Evolutionary conservation across 2,888 invertebrate genomes (phyloP), one percentile per base, ranked within the genome.

Genomic region (Caenorhabditis auriculariae): DNA sequence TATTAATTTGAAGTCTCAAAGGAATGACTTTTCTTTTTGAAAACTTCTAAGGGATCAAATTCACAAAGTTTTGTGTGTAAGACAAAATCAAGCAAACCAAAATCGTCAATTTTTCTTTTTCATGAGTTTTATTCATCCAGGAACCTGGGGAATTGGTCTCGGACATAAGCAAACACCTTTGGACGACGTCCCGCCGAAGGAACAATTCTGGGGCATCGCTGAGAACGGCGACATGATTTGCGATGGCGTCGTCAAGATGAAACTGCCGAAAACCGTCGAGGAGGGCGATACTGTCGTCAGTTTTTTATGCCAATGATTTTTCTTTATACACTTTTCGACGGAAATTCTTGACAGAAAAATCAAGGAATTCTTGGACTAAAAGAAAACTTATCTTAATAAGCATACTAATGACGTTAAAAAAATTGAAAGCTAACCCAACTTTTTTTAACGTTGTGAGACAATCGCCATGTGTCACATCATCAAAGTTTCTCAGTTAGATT

Each of bases 121-220:
- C n/a, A n/a, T n/a, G n/a, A n/a, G n/a, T n/a, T n/a, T n/a, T n/a
- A n/a, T n/a, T n/a, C n/a, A n/a, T n/a, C 17, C 54, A 85, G 86
- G 87, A 24, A 87, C 89, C 32, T 98, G 96, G 96, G 93, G 92
- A 2, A 87, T 96, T 15, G 98, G 98, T 2, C 84, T 98, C 58
- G 94, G 93, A 9, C 91, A 93, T 0, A 86, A 90, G 74, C 89
- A 90, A 60, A 88, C 91, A 42, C 90, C 93, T 83, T 85, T 96
- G 42, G 91, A 92, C 82, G 87, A 88, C 82, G 88, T 91, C 26
- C 89, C 91, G 82, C 52, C 45, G 32, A 54, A 57, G 7, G 57
- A 60, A 29, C 56, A 66, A 74, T 92, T 93, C 19, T 98, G 96
- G 95, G 90, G 93, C 58, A 84, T 98, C 23, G 88, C 91, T 82